Conservation (phyloP, 2,888 invertebrate genomes). For the Himalopsyche japonica region DNA sequence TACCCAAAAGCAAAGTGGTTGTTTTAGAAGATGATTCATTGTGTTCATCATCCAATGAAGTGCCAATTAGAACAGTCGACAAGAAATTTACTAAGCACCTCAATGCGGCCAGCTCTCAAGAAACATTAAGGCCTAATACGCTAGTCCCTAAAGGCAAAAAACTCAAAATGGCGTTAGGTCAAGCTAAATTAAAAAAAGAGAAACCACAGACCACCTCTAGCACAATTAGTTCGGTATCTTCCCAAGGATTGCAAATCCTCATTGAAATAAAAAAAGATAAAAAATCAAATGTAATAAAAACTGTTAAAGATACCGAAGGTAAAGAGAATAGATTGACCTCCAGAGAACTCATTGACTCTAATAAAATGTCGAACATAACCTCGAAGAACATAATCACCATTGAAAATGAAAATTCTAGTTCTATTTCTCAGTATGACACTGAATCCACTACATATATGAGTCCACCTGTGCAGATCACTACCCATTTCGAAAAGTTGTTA, state of each 20-base stretch:
- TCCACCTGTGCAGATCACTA: slow-evolving; percentile 54
- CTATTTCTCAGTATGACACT: slow-evolving; percentile 49
- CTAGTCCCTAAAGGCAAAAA: not conserved
- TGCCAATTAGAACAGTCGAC: not conserved
- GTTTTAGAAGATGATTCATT: not conserved
- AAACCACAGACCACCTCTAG: slow-evolving; percentile 3
- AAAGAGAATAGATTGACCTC: not conserved
- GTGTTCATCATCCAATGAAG: slow-evolving; percentile 25
- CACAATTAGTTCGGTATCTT: slow-evolving; percentile 25
- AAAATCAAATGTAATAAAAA: slow-evolving; percentile 5
- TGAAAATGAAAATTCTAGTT: slow-evolving; percentile 10
- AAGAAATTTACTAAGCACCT: slow-evolving; percentile 44
- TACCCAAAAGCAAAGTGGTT: not conserved
- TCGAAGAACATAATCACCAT: slow-evolving; percentile 20
- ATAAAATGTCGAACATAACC: slow-evolving; percentile 29
- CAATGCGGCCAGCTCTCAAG: slow-evolving; percentile 41
- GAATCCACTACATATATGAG: slow-evolving; percentile 61
- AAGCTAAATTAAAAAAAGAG: not conserved
- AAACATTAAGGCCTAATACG: not conserved
- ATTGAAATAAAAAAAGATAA: slow-evolving; percentile 28
- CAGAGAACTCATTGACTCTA: slow-evolving; percentile 13
- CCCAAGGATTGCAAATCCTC: slow-evolving; percentile 33
- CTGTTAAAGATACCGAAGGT: not conserved
- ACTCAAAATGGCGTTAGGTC: not conserved
- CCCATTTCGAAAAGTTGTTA: slow-evolving; percentile 17